Evolutionary conservation across 92 coral and sea anemone genomes (phyloP).

Genomic region (Zoanthus solanderi): DNA sequence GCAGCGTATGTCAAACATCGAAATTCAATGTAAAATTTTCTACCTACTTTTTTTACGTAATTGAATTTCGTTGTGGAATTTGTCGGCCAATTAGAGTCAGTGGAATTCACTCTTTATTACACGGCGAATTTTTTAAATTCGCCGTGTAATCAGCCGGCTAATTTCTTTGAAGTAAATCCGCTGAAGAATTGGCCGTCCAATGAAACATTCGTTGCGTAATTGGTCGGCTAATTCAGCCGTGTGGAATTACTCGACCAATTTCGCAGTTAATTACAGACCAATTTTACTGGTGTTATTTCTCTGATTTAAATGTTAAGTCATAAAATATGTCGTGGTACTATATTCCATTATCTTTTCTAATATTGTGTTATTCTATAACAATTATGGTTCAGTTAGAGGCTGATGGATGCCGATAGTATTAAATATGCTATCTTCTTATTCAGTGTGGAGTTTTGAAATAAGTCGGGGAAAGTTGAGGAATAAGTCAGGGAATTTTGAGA

Average conservation of each 20-base stretch:
- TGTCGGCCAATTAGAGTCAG: background rate
- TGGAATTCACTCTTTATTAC: background rate
- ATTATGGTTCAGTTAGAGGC: background rate
- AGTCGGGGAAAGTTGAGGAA: background rate
- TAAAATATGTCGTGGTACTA: background rate
- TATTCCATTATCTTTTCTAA: background rate
- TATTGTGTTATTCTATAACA: background rate
- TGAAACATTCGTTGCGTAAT: no score
- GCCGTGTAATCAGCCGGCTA: background rate
- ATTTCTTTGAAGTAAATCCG: no score
- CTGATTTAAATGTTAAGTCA: background rate
- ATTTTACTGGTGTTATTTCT: no score
- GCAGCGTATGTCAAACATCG: background rate
- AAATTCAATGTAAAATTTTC: background rate
- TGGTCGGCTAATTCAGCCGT: no score
- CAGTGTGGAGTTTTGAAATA: background rate
- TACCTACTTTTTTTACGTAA: background rate
- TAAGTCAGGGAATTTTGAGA: constrained; percentile 1
- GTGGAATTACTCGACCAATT: no score
- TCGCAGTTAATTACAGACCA: no score
- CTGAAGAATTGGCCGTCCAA: no score
- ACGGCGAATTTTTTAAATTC: background rate
- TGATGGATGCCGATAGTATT: background rate
- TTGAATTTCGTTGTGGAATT: background rate
- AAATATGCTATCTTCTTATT: constrained; percentile 8